phyloP scores from a whole-genome alignment of 2,888 invertebrate species.

The Tineola bisselliella region DNA sequence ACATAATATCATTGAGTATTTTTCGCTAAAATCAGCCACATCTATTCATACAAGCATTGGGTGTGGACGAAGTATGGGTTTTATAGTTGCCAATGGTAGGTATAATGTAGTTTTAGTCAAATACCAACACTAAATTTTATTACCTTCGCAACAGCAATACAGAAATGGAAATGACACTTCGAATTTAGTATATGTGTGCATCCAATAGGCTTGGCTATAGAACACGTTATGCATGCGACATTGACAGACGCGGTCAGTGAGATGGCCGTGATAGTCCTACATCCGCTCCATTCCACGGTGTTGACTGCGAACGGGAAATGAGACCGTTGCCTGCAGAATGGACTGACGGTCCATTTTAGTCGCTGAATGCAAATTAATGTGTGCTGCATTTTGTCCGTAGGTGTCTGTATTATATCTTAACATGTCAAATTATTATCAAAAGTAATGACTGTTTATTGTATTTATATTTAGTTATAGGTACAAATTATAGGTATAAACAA shows the following conservation, averaged over 20 bases:
- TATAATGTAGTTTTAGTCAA: too few species aligned
- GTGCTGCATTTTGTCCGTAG: slow-evolving; percentile 20
- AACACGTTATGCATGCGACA: slow-evolving; percentile 5
- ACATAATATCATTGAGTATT: too few species aligned
- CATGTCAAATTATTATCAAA: neutral
- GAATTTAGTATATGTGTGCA: neutral
- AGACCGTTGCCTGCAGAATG: slow-evolving; percentile 47
- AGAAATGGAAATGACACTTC: neutral
- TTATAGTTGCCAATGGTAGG: too few species aligned
- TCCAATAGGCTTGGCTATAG: neutral
- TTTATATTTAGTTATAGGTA: too few species aligned
- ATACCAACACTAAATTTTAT: too few species aligned
- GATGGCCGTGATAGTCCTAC: slow-evolving; percentile 8
- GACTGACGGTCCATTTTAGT: slow-evolving; percentile 53
- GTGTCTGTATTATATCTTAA: neutral
- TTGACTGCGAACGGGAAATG: slow-evolving; percentile 36
- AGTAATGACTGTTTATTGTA: too few species aligned
- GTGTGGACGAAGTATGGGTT: too few species aligned
- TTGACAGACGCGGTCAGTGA: slow-evolving; percentile 11
- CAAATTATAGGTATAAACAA: too few species aligned
- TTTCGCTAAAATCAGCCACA: too few species aligned
- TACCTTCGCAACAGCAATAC: neutral
- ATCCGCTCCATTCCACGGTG: slow-evolving; percentile 3
- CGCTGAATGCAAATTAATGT: slow-evolving; percentile 61
- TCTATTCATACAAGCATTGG: too few species aligned